phyloP scores from a whole-genome alignment of 1,140 invertebrate genomes.

The Eciton burchellii region DNA sequence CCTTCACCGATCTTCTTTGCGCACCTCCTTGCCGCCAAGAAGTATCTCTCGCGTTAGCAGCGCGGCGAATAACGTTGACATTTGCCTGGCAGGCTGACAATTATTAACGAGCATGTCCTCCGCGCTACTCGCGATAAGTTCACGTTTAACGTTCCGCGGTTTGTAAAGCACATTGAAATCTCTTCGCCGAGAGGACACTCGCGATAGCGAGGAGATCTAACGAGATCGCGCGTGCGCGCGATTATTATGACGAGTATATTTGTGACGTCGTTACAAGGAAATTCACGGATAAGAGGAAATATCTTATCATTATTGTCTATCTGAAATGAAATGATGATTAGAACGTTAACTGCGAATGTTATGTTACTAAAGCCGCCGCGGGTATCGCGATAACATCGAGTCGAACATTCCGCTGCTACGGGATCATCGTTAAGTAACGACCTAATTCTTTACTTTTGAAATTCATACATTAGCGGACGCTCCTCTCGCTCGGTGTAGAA shows the following conservation, averaged over 20 bases:
- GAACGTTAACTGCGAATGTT: too few species aligned
- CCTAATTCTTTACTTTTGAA: constrained; percentile 8
- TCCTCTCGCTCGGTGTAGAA: neutral
- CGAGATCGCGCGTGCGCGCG: neutral
- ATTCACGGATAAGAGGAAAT: neutral
- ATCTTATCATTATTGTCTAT: neutral
- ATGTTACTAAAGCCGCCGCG: too few species aligned
- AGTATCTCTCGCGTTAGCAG: constrained; percentile 6
- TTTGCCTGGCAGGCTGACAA: constrained; percentile 62
- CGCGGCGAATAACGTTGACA: constrained; percentile 54
- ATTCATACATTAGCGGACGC: too few species aligned
- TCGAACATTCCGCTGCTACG: too few species aligned
- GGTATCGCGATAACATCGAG: too few species aligned
- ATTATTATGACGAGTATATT: neutral
- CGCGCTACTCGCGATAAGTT: constrained; percentile 25
- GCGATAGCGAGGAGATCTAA: too few species aligned
- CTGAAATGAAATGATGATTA: neutral
- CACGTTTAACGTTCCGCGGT: constrained; percentile 26
- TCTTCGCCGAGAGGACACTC: too few species aligned
- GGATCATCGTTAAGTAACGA: too few species aligned
- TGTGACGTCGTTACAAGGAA: neutral
- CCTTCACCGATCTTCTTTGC: constrained; percentile 31
- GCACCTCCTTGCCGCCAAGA: constrained; percentile 18
- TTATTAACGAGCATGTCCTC: constrained; percentile 59
- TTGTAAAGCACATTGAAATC: constrained; percentile 29